Percentiles rank a stretch among this genome's conserved stretches.
Evolutionary conservation across 1,140 invertebrate species (phyloP).

Genomic region (Saxidomus purpurata): DNA sequence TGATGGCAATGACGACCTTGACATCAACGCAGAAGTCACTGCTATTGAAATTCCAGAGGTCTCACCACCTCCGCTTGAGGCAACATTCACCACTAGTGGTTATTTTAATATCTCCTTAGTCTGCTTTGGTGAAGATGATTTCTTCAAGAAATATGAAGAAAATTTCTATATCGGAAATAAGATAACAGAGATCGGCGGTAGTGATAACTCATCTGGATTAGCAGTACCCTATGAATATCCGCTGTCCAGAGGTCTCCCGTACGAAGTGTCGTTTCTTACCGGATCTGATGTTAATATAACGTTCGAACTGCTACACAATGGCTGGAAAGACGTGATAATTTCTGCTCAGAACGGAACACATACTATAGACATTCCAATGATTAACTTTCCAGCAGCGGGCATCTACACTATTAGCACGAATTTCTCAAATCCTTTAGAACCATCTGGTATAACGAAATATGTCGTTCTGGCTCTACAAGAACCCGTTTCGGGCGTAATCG

Average conservation of each 20-base stretch:
- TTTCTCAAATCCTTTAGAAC: not conserved
- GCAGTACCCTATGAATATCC: not conserved
- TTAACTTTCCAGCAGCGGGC: not conserved
- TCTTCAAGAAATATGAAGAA: not conserved
- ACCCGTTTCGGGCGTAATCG: not conserved
- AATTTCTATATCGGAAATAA: not conserved
- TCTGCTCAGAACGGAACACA: not conserved
- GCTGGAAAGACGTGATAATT: not conserved
- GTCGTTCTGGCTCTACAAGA: not conserved
- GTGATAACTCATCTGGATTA: not conserved
- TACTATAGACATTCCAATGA: not conserved
- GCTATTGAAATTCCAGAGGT: not conserved
- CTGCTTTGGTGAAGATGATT: not conserved
- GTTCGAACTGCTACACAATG: not conserved
- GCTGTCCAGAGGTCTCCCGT: not conserved
- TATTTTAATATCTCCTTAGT: not conserved
- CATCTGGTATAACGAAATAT: not conserved
- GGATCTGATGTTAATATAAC: not conserved
- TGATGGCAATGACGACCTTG: not conserved
- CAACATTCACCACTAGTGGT: not conserved
- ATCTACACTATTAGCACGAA: not conserved
- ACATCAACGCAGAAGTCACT: not conserved
- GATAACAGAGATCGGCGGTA: not conserved
- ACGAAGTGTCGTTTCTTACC: not conserved
- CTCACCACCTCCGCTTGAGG: not conserved